phyloP scores from a whole-genome alignment of 2,113 vertebrate genomes.

The Sardina pilchardus region DNA sequence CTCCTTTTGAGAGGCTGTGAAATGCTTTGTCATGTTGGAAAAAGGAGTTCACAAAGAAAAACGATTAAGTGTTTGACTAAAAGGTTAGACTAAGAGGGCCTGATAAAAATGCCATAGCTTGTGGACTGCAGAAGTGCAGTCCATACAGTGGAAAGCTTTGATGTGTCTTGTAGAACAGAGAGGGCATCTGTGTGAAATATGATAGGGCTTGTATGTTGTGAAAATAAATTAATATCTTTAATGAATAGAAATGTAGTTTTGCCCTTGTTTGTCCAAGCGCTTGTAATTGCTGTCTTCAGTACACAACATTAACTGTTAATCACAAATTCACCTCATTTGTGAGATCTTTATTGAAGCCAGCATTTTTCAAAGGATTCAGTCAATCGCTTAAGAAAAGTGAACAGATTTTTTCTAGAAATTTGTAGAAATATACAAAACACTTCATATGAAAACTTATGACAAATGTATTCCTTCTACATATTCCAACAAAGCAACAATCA shows the following conservation, averaged over 20 bases:
- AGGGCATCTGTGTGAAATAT: not conserved
- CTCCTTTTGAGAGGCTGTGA: not conserved
- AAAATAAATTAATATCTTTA: not conserved
- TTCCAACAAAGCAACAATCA: not conserved
- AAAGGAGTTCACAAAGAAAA: not conserved
- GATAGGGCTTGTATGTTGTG: not conserved
- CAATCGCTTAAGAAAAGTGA: not conserved
- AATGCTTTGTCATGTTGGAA: not conserved
- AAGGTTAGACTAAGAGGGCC: not conserved
- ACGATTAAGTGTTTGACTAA: not conserved
- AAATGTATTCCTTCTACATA: not conserved
- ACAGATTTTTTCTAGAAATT: not conserved
- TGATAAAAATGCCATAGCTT: not conserved
- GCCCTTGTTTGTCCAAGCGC: not conserved
- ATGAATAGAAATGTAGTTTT: not conserved
- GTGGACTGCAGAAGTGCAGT: not conserved
- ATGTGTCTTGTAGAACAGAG: not conserved
- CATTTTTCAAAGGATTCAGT: slow-evolving; percentile 6
- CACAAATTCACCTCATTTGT: not conserved
- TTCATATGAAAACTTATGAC: not conserved
- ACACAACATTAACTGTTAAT: not conserved
- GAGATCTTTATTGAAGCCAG: not conserved
- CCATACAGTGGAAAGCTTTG: not conserved
- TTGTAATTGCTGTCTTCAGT: not conserved
- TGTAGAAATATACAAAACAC: slow-evolving; percentile 17